Evolutionary conservation across 92 coral and sea anemone species (phyloP).

Genomic region (Epizoanthus stellaris): DNA sequence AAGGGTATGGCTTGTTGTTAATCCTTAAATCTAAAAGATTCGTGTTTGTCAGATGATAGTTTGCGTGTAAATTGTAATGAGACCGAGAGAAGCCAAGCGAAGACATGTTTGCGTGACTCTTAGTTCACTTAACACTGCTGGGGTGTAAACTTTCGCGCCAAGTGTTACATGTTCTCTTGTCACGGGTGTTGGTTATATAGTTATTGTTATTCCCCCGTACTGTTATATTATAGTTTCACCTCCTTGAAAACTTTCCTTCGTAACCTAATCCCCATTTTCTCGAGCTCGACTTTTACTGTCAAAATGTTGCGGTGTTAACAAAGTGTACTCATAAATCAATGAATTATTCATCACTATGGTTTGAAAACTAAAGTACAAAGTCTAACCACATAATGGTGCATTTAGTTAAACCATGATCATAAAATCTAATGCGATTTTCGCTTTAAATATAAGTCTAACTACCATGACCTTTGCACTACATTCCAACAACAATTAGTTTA

Average conservation of each 20-base stretch:
- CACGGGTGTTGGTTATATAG: neutral
- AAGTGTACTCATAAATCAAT: slow-evolving; percentile 8
- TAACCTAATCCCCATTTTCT: neutral
- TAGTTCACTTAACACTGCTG: neutral
- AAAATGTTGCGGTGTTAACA: slow-evolving; percentile 17
- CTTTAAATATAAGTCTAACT: neutral
- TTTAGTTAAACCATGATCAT: neutral
- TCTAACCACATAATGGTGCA: slow-evolving; percentile 21
- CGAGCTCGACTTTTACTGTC: neutral
- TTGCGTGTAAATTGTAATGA: slow-evolving; percentile 14
- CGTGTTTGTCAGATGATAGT: neutral
- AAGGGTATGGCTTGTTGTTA: neutral
- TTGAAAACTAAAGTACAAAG: slow-evolving; percentile 33
- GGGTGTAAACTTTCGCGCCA: neutral
- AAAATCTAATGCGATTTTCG: slow-evolving; percentile 10
- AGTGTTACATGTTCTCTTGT: neutral
- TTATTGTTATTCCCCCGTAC: no score
- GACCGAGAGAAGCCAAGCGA: slow-evolving; percentile 8
- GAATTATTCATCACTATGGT: slow-evolving; percentile 20
- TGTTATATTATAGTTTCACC: neutral
- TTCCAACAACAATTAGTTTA: neutral
- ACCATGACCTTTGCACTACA: neutral
- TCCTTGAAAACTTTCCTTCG: neutral
- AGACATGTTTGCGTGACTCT: slow-evolving; percentile 25
- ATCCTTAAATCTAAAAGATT: slow-evolving; percentile 5